Evolutionary conservation across 2,888 invertebrate genomes (phyloP).

Genomic region (Eretmocerus hayati): DNA sequence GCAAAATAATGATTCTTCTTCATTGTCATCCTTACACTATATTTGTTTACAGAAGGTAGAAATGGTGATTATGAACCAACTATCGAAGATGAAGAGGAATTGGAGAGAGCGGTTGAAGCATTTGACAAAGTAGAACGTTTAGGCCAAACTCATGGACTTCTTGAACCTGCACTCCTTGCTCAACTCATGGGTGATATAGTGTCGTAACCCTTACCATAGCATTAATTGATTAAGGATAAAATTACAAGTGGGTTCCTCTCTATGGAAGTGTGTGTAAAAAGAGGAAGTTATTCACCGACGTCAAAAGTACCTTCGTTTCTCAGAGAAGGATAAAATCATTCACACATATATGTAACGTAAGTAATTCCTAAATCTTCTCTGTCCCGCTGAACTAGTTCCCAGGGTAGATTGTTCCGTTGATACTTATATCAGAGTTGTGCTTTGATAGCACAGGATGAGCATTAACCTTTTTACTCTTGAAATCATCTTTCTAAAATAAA

Average conservation of each 20-base stretch:
- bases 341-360: too few relatives aligned
- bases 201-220: constrained; percentile 40
- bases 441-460: too few relatives aligned
- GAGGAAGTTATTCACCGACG: neutral
- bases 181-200: constrained; percentile 46
- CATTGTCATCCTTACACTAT: too few relatives aligned
- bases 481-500: too few relatives aligned
- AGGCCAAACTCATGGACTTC: constrained; percentile 54
- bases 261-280: neutral
- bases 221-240: neutral
- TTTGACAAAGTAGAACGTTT: constrained; percentile 67
- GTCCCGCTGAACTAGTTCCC: neutral
- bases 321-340: too few relatives aligned
- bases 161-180: constrained; percentile 53
- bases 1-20: too few relatives aligned
- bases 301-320: too few relatives aligned
- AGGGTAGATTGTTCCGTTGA: neutral
- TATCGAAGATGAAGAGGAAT: constrained; percentile 78
- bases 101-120: constrained; percentile 76
- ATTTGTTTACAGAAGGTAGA: constrained; percentile 55
- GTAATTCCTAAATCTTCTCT: neutral
- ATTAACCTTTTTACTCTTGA: too few relatives aligned
- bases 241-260: constrained; percentile 11
- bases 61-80: constrained; percentile 67
- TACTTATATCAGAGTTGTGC: too few relatives aligned